Evolutionary conservation across 1,140 invertebrate species (phyloP).

Genomic region (Zophobas morio): DNA sequence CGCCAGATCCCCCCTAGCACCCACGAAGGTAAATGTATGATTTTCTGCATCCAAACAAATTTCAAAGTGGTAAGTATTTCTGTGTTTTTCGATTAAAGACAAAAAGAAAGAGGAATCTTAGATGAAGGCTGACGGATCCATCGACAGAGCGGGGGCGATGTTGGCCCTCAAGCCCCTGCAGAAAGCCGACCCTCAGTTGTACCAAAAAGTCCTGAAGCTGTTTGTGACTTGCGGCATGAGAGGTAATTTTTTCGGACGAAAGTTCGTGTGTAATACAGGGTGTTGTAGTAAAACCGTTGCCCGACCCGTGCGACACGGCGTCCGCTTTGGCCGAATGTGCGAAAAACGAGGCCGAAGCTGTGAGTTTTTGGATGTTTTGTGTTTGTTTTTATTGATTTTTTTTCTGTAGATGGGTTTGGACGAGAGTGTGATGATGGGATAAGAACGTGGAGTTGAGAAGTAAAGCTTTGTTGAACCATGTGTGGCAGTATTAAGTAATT

Average conservation of each 20-base stretch:
- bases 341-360: slow-evolving; percentile 10
- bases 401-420: not conserved
- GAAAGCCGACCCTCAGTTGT: slow-evolving; percentile 18
- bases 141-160: slow-evolving; percentile 10
- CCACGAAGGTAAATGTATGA: slow-evolving; percentile 27
- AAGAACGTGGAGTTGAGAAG: not conserved
- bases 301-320: slow-evolving; percentile 22
- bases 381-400: not conserved
- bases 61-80: slow-evolving; percentile 16
- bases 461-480: not conserved
- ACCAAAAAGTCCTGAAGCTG: slow-evolving; percentile 16
- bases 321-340: not conserved
- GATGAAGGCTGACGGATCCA: slow-evolving; percentile 1
- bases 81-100: not conserved
- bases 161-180: slow-evolving; percentile 6
- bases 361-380: slow-evolving; percentile 1
- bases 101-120: not conserved
- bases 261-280: not conserved
- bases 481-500: too few species aligned
- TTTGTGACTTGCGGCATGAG: slow-evolving; percentile 25
- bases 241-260: slow-evolving; percentile 2
- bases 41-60: slow-evolving; percentile 21
- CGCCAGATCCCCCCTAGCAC: slow-evolving; percentile 11
- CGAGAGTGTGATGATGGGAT: too few species aligned
- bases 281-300: slow-evolving; percentile 6